Evolutionary conservation across 2,888 invertebrate species (phyloP), one percentile per base, ranked within the genome.

Genomic region (Dromius quadrimaculatus): DNA sequence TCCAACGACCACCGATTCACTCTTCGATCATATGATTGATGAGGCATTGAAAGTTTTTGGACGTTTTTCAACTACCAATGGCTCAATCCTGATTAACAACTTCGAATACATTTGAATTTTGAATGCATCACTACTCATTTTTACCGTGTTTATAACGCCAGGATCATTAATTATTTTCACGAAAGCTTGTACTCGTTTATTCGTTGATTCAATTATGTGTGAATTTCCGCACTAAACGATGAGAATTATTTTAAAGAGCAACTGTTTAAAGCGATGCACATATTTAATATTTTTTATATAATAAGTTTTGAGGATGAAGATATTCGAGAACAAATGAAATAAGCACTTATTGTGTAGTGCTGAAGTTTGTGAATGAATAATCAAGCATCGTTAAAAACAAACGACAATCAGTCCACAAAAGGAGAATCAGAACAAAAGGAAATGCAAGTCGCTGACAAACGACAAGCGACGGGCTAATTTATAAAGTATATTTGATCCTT

Each of bases 81-180:
- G 59, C 36, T 59, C 36, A 59, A 59, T 59, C 59, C 34, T 59
- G 59, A 59, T 59, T 59, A 59, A 59, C 59, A 59, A 59, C 59
- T 59, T 59, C 36, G 59, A 19, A 59, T 59, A 36, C 36, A 36
- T 59, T 59, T 36, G 36, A 17, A 59, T 59, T 19, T 36, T 19
- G 59, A 19, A 19, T 13, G 36, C 28, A 6, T 28, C 4, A 5
- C 28, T 6, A 28, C 4, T 28, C 28, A 28, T 28, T 3, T 5
- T 28, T 28, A 28, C 4, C 8, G 28, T 28, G 47, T 47, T 47
- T 47, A 23, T n/a, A 22, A 47, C 23, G 20, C 22, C 22, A n/a
- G 2, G 11, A 22, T 47, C 47, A 47, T 47, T 47, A 47, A 47
- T 47, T 20, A 47, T 47, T 9, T 47, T 47, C 11, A 9, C n/a